Conservation (phyloP, 2,888 invertebrate species). For the Arenicola marina region DNA sequence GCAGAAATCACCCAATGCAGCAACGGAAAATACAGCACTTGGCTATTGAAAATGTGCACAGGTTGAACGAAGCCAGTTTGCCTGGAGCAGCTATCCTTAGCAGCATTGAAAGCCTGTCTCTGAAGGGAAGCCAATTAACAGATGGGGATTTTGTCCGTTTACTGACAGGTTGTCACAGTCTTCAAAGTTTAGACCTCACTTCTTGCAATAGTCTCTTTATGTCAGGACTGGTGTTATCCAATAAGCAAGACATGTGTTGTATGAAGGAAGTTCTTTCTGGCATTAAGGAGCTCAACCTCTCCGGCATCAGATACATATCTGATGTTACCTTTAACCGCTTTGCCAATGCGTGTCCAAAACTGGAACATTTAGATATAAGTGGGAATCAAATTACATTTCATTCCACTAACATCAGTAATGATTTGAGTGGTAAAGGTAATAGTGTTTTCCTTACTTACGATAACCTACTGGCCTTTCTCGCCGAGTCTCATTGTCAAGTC, state of each 20-base stretch:
- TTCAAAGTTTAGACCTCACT: slow-evolving; percentile 69
- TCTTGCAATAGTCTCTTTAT: slow-evolving; percentile 75
- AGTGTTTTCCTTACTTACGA: slow-evolving; percentile 75
- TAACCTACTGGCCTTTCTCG: slow-evolving; percentile 69
- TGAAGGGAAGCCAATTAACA: slow-evolving; percentile 52
- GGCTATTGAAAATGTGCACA: slow-evolving; percentile 30
- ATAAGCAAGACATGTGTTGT: slow-evolving; percentile 63
- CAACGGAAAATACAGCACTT: too few relatives aligned
- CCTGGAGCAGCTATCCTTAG: slow-evolving; percentile 44
- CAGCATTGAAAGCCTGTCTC: slow-evolving; percentile 43
- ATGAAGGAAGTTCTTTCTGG: slow-evolving; percentile 48
- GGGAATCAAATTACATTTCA: slow-evolving; percentile 76
- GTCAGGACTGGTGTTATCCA: slow-evolving; percentile 73
- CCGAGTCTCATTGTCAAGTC: slow-evolving; percentile 65
- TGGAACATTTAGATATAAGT: slow-evolving; percentile 70
- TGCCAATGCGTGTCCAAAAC: slow-evolving; percentile 67
- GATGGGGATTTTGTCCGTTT: slow-evolving; percentile 48
- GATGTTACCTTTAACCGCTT: slow-evolving; percentile 76
- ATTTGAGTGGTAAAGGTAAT: slow-evolving; percentile 18
- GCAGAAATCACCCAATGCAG: too few relatives aligned
- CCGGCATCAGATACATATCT: slow-evolving; percentile 74
- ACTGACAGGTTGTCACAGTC: slow-evolving; percentile 57
- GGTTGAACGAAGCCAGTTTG: slow-evolving; percentile 47
- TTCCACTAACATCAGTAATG: slow-evolving; percentile 67
- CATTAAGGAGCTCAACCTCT: slow-evolving; percentile 68